Base-by-base conservation (phyloP, 2,888 invertebrate species). In the Oscheius sp. region DNA sequence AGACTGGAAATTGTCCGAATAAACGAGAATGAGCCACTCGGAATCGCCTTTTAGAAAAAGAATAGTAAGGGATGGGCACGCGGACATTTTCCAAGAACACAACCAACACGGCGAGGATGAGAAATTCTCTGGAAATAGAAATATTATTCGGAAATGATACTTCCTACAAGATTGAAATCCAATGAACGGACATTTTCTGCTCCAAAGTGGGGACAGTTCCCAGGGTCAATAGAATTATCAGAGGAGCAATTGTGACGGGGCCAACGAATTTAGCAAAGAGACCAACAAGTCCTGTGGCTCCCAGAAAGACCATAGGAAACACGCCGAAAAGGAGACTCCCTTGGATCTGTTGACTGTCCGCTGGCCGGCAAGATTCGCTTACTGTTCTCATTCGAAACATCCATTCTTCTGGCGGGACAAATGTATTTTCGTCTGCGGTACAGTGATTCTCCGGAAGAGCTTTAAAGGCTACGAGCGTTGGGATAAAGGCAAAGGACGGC, bases 401-500 rank as follows among this genome's bases (percentile, higher is more conserved):
- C 81, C 82, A 85, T 35, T 76, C 73, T 55, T 84, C 84, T 43
- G 76, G 75, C 9, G 85, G 84, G 7, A 85, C 84, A 9, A 73
- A 43, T 21, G 80, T 82, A 72, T 80, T 64, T 12, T 73, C 72
- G 3, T 76, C 74, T 13, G 75, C 75, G 7, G 74, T 72, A 68
- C 87, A 87, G 41, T 72, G n/a, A 63, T 82, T 72, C 56, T 64
- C 72, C 18, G 72, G 82, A 45, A 84, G 75, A 25, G 76, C 58
- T 27, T 78, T 80, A 68, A 86, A 85, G 1, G 85, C 85, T 29
- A 82, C 61, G 0, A 87, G 63, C 5, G 87, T 82, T 9, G 87
- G 87, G 23, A 87, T 72, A 58, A 88, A 87, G 6, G 87, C 86
- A 61, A 87, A 88, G 18, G 85, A 83, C 9, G 87, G 85, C 9